Base-by-base conservation (phyloP, 2,888 invertebrate species). In the Dione juno region DNA sequence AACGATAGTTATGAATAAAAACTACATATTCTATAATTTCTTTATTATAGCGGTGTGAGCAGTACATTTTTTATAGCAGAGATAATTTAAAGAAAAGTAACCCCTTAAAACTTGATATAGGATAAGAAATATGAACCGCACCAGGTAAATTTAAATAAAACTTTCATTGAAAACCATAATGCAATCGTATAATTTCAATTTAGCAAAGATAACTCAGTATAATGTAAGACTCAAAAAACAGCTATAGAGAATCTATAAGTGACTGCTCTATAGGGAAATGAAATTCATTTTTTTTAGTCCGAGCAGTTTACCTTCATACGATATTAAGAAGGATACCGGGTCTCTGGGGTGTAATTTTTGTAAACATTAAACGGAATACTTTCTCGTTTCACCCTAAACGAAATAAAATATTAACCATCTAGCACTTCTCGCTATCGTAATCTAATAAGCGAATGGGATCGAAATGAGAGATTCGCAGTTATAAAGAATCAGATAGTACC, bases 401-500 rank as follows among this genome's bases (percentile, higher is more conserved):
- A 70, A 71, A 76, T 76, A 73, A 75, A 76, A 75, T 76, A 76
- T 75, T 75, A 75, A 75, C 70, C 69, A 70, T 50, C 63, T 67
- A 41, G 61, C 41, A 57, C 54, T 45, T 52, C 54, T 64, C 67
- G 63, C 70, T 72, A 75, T 72, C 71, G 76, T 70, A 69, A 73
- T 69, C 67, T 74, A 72, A 72, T 76, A 76, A 66, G 67, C 71
- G 67, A 70, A 74, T 74, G 64, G 70, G 69, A 69, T 75, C 72
- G 71, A 75, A 71, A 71, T 57, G 16, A 11, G 35, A 14, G 28
- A 14, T 13, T 8, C n/a, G 14, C 3, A 28, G 28, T 28, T 28
- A 28, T 28, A 28, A 28, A 28, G 5, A 28, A n/a, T n/a, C n/a
- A n/a, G n/a, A n/a, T n/a, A n/a, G n/a, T n/a, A n/a, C n/a, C n/a